A percentile compares a stretch with the other conserved stretches of the same genome.
Conservation (phyloP, 2,888 invertebrate genomes). For the Drymonia ruficornis region DNA sequence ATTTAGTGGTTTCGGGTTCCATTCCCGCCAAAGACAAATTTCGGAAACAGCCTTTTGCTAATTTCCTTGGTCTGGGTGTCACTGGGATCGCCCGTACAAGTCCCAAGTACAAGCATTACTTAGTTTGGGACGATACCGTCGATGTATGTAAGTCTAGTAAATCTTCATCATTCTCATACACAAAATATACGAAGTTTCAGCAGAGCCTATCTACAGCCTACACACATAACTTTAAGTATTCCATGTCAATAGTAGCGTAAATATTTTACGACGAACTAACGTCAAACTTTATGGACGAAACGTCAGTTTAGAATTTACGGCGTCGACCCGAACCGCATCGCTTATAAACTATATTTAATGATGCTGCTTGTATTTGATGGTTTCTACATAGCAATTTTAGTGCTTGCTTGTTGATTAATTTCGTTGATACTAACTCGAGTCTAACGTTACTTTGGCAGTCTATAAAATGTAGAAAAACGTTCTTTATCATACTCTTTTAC, state of each 20-base stretch:
- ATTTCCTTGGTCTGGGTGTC: too few relatives aligned
- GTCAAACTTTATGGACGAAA: slow-evolving; percentile 45
- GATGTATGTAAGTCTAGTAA: too few relatives aligned
- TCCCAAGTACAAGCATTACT: too few relatives aligned
- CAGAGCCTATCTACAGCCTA: too few relatives aligned
- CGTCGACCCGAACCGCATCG: slow-evolving; percentile 40
- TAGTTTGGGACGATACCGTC: too few relatives aligned
- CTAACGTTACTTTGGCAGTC: slow-evolving; percentile 19
- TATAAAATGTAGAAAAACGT: slow-evolving; percentile 11
- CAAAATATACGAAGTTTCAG: too few relatives aligned
- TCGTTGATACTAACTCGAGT: slow-evolving; percentile 29
- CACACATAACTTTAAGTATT: slow-evolving; percentile 8
- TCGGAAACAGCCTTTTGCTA: too few relatives aligned
- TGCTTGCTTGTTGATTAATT: slow-evolving; percentile 34
- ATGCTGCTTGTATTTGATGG: slow-evolving; percentile 41
- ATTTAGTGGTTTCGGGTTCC: too few relatives aligned
- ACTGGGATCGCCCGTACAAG: too few relatives aligned
- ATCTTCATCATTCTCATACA: too few relatives aligned
- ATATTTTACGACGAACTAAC: slow-evolving; percentile 40
- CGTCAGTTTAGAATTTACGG: slow-evolving; percentile 51
- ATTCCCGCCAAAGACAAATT: too few relatives aligned
- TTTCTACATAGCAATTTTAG: slow-evolving; percentile 35
- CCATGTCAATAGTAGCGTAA: slow-evolving; percentile 4
- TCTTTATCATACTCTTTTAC: not conserved
- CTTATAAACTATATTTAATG: slow-evolving; percentile 46